Conservation (phyloP, 1,140 invertebrate genomes). For the Danaus melanippus region DNA sequence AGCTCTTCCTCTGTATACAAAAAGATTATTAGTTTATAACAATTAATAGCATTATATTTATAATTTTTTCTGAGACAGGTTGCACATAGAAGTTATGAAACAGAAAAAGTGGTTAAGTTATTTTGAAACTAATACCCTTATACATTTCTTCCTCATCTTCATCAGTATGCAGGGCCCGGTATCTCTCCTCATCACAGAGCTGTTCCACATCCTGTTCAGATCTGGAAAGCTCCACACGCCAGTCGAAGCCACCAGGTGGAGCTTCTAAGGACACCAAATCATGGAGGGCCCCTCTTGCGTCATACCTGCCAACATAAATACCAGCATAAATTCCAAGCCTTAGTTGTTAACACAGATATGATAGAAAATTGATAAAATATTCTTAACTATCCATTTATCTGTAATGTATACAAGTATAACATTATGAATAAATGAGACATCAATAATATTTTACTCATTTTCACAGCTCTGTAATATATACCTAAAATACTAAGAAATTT, state of each 20-base stretch:
- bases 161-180: conserved; percentile 88
- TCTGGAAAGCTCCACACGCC: conserved; percentile 78
- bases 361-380: neutral
- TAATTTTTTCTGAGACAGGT: too few species aligned
- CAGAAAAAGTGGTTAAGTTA: neutral
- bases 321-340: conserved; percentile 4
- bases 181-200: conserved; percentile 92
- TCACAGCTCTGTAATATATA: too few species aligned
- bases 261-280: conserved; percentile 83
- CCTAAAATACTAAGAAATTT: too few species aligned
- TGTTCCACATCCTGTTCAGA: conserved; percentile 88
- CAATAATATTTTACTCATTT: too few species aligned
- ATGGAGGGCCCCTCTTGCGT: conserved; percentile 90
- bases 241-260: conserved; percentile 80
- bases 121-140: conserved; percentile 76
- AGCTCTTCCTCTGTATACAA: conserved; percentile 87
- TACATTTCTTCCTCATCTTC: conserved; percentile 88
- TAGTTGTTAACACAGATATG: neutral
- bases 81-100: too few species aligned
- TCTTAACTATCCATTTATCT: too few species aligned
- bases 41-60: conserved; percentile 1
- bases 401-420: too few species aligned
- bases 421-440: too few species aligned
- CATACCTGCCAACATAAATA: conserved; percentile 84
- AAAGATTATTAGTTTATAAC: conserved; percentile 9